phyloP scores from a whole-genome alignment of 2,797 vertebrate genomes.

The Lophius americanus region DNA sequence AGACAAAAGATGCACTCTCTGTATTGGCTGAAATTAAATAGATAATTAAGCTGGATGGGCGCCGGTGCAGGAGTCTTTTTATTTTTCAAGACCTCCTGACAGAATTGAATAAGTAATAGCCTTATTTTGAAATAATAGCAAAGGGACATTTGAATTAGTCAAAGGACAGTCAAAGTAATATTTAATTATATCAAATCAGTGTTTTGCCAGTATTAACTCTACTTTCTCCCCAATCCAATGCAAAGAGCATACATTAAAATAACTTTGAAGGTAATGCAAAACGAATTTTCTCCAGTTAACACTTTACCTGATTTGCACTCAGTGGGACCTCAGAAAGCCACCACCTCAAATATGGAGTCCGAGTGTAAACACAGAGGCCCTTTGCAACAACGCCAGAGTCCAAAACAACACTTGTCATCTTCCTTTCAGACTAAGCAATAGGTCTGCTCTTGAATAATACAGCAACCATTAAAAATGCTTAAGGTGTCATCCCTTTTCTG shows the following conservation, averaged over 20 bases:
- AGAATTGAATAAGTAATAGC: conserved; percentile 70
- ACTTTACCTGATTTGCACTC: conserved; percentile 44
- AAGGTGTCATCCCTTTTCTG: conserved; percentile 56
- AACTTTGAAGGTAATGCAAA: conserved; percentile 12
- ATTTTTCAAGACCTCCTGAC: conserved; percentile 71
- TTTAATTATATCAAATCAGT: background rate
- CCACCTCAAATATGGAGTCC: conserved; percentile 48
- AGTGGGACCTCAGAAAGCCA: conserved; percentile 34
- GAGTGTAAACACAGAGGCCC: conserved; percentile 56
- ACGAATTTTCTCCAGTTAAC: conserved; percentile 33
- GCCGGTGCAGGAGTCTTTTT: conserved; percentile 67
- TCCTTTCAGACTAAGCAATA: conserved; percentile 54
- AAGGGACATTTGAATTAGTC: too few species aligned
- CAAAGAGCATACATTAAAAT: conserved; percentile 1
- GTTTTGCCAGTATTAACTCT: conserved; percentile 11
- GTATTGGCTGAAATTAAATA: conserved; percentile 75
- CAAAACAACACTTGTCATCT: conserved; percentile 62
- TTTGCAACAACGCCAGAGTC: conserved; percentile 38
- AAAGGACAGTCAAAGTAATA: too few species aligned
- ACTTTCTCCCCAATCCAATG: background rate
- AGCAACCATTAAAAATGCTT: conserved; percentile 57
- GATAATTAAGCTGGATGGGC: conserved; percentile 75
- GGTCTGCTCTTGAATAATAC: conserved; percentile 58
- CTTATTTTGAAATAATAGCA: too few species aligned
- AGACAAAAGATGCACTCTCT: conserved; percentile 58